These are phyloP conservation scores for Julus scandinavius DNA, from an alignment of 2,888 invertebrate genomes.

Conservation along the genomic window DNA sequence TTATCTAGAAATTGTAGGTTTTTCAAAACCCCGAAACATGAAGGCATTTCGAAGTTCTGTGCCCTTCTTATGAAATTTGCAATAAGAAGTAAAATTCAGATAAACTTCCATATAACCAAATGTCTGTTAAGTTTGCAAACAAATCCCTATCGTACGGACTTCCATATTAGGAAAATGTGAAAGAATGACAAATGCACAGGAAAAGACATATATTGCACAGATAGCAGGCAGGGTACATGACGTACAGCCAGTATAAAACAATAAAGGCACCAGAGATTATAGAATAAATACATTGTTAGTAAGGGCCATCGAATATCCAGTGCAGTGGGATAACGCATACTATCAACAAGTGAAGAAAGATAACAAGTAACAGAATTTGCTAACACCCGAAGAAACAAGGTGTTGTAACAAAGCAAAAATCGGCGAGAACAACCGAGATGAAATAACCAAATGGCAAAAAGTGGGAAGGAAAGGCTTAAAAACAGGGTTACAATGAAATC, in stretches of 20 bases:
- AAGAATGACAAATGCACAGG: background rate
- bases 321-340: background rate
- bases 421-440: background rate
- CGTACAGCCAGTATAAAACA: slow-evolving; percentile 34
- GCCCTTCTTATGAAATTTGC: no score
- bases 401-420: background rate
- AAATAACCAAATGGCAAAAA: slow-evolving; percentile 7
- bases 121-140: background rate
- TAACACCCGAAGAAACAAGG: background rate
- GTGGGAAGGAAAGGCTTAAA: slow-evolving; percentile 22
- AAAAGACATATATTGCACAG: slow-evolving; percentile 22
- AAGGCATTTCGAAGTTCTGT: no score
- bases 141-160: background rate
- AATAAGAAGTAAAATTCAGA: no score
- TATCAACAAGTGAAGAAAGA: background rate
- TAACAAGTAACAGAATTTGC: background rate
- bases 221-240: background rate
- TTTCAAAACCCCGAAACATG: no score
- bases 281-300: slow-evolving; percentile 40
- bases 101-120: background rate
- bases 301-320: slow-evolving; percentile 16
- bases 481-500: background rate
- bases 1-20: no score
- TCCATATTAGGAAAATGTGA: background rate
- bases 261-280: slow-evolving; percentile 44